A percentile compares a stretch with the other conserved stretches of the same genome.
These are phyloP conservation scores for Caenorhabditis angaria DNA, from an alignment of 2,888 invertebrate genomes.

Conservation along the genomic window DNA sequence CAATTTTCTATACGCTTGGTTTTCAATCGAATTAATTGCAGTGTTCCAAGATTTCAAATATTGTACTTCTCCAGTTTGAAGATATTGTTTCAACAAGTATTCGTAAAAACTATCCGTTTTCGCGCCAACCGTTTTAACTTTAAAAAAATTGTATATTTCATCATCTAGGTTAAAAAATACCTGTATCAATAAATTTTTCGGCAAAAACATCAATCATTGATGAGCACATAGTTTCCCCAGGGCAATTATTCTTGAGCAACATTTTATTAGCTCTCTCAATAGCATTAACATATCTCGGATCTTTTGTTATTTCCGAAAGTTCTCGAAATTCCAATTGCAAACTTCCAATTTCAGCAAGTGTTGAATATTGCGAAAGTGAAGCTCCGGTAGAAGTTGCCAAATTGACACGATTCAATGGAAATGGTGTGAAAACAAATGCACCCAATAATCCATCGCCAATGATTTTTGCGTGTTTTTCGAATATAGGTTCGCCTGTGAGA, in stretches of 20 bases:
- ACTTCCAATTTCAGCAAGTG: conserved; percentile 96
- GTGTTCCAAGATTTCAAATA: conserved; percentile 63
- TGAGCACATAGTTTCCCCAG: conserved; percentile 86
- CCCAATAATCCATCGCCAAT: conserved; percentile 72
- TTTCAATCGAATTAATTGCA: conserved; percentile 60
- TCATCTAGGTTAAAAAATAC: too few species aligned
- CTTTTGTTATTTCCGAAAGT: conserved; percentile 83
- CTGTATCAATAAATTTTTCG: conserved; percentile 81
- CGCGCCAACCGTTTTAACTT: conserved; percentile 93
- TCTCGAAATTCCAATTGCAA: conserved; percentile 95
- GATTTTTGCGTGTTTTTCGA: conserved; percentile 59
- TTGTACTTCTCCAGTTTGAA: conserved; percentile 81
- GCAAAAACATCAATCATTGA: conserved; percentile 95
- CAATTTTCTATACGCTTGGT: conserved; percentile 48
- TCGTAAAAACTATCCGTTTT: conserved; percentile 98
- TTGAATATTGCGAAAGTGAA: conserved; percentile 84
- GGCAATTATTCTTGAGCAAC: conserved; percentile 80
- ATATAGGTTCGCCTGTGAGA: conserved; percentile 79
- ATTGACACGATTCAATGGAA: conserved; percentile 94
- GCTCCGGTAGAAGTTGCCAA: conserved; percentile 73
- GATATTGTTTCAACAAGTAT: conserved; percentile 95
- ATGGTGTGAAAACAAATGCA: conserved; percentile 51
- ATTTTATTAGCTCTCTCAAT: conserved; percentile 86
- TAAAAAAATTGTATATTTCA: conserved; percentile 76
- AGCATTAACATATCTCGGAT: conserved; percentile 85